phyloP scores from a whole-genome alignment of 2,113 vertebrate genomes.

The human region GRCh38 chr1:101830501-101831000 shows the following conservation, averaged over 20 bases:
- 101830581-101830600: constrained; percentile 37
- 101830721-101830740: constrained; percentile 97
- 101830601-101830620: constrained; percentile 11
- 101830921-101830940: neutral
- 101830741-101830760: constrained; percentile 99
- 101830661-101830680: constrained; percentile 93
- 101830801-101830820: constrained; percentile 99
- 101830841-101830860: constrained; percentile 47
- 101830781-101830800: constrained; percentile 97
- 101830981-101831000: neutral
- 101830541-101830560: constrained; percentile 9
- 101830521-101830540: constrained; percentile 37
- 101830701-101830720: constrained; percentile 97
- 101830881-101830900: constrained; percentile 33
- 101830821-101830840: constrained; percentile 92
- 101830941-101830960: neutral
- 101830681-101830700: constrained; percentile 95
- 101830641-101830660: constrained; percentile 53
- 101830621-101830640: constrained; percentile 25
- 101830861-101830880: neutral
- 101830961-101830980: neutral
- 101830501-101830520: constrained; percentile 65
- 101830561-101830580: neutral
- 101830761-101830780: constrained; percentile 99
- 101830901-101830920: neutral